phyloP scores from a whole-genome alignment of 2,888 invertebrate genomes.

The Diaperis boleti region DNA sequence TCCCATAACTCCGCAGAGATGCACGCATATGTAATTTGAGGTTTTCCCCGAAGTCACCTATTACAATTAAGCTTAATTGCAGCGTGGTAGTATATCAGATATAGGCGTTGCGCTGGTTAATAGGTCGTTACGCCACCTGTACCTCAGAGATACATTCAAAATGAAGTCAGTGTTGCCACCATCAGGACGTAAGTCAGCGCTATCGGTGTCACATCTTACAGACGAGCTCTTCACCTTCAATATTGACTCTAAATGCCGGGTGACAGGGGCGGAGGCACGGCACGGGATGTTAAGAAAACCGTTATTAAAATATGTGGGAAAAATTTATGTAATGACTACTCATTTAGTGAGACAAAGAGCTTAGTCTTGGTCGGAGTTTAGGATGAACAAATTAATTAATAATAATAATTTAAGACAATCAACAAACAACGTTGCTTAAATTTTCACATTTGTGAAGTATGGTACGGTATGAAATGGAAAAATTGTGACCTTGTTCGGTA shows the following conservation, averaged over 20 bases:
- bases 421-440: too few species aligned
- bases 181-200: slow-evolving; percentile 51
- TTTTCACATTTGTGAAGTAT: too few species aligned
- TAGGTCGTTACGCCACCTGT: slow-evolving; percentile 58
- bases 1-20: background rate
- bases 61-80: slow-evolving; percentile 59
- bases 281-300: too few species aligned
- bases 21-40: slow-evolving; percentile 12
- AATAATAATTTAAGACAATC: too few species aligned
- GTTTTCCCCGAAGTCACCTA: slow-evolving; percentile 50
- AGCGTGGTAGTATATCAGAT: slow-evolving; percentile 54
- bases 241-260: slow-evolving; percentile 34
- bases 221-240: slow-evolving; percentile 12
- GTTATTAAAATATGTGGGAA: too few species aligned
- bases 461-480: too few species aligned
- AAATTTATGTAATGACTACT: too few species aligned
- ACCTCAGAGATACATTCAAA: slow-evolving; percentile 53
- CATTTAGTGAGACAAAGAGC: too few species aligned
- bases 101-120: slow-evolving; percentile 56
- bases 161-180: slow-evolving; percentile 51
- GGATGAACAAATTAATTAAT: too few species aligned
- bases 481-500: too few species aligned
- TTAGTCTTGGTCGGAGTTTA: too few species aligned
- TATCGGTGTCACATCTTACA: slow-evolving; percentile 55
- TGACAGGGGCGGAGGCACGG: too few species aligned